Conservation (phyloP, 2,797 vertebrate species). For the Sebastes oblongus region DNA sequence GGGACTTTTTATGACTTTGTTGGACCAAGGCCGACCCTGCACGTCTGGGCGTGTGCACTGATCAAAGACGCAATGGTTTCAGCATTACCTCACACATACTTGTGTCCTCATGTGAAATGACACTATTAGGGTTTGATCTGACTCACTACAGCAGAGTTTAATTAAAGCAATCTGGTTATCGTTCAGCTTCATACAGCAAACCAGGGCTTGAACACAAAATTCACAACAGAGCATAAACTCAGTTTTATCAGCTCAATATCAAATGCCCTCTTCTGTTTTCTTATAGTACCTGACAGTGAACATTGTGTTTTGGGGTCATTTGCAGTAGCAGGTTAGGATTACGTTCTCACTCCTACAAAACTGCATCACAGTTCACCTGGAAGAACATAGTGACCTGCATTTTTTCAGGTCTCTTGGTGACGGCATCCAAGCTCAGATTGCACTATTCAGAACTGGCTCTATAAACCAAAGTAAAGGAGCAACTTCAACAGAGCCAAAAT, state of each 20-base stretch:
- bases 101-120: not conserved
- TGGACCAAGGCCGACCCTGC: constrained; percentile 3
- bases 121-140: not conserved
- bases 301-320: constrained; percentile 12
- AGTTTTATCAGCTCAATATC: not conserved
- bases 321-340: constrained; percentile 9
- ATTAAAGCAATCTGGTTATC: not conserved
- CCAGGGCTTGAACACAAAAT: not conserved
- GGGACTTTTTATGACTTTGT: not conserved
- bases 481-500: not conserved
- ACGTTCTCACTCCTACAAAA: not conserved
- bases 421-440: not conserved
- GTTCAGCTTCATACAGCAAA: not conserved
- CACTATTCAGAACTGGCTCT: not conserved
- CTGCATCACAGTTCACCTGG: not conserved
- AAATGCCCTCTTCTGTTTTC: constrained; percentile 4
- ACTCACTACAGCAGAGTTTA: constrained; percentile 9
- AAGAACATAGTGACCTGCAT: constrained; percentile 20
- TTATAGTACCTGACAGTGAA: not conserved
- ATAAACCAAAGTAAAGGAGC: not conserved
- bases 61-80: constrained; percentile 18
- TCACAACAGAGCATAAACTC: not conserved
- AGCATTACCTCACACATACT: constrained; percentile 6
- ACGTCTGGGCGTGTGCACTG: constrained; percentile 26
- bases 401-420: constrained; percentile 3